Evolutionary conservation across 2,797 vertebrate species (phyloP), one percentile per base, ranked within the genome.

Genomic region (Pangasius sanitwongsei): DNA sequence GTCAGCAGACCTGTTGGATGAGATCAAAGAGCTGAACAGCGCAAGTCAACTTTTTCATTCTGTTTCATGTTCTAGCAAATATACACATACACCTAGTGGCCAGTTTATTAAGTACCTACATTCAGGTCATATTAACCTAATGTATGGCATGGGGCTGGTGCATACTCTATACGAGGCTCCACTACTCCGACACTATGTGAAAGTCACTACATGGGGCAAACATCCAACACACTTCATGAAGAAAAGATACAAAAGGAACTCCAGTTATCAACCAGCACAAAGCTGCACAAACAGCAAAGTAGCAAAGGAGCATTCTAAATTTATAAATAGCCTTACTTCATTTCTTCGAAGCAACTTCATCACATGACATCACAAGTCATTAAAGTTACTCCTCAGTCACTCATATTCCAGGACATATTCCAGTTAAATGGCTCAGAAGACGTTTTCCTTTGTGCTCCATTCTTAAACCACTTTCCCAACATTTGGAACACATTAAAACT

Each of bases 1-100:
- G 98, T 99, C 92, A 99, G 95, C 91, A 99, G 96, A 94, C 97
- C 98, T 98, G 91, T 13, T 20, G 63, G 65, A 87, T 4, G 37
- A 55, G 23, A 87, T 20, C 55, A 80, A 67, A 84, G n/a, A 72
- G 50, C 13, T 25, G 31, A 59, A 80, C 31, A 59, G 18, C 4
- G 11, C n/a, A 57, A 83, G 20, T 86, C 55, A 63, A 41, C 8
- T n/a, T 34, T 31, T 5, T 50, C 3, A 48, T 61, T 86, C 44
- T 41, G 16, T 77, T 61, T 23, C 15, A 61, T 44, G 23, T n/a
- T 84, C n/a, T 55, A 53, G 48, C 28, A 85, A 6, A 34, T 69
- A 50, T 6, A 85, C 16, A 85, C 83, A 23, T 53, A 31, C 44
- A 67, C 28, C 44, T 6, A 65, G 25, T 67, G 59, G 63, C 25